These are phyloP conservation scores for Drosophila seguyi DNA, from an alignment of 1,140 invertebrate species.

Conservation along the genomic window DNA sequence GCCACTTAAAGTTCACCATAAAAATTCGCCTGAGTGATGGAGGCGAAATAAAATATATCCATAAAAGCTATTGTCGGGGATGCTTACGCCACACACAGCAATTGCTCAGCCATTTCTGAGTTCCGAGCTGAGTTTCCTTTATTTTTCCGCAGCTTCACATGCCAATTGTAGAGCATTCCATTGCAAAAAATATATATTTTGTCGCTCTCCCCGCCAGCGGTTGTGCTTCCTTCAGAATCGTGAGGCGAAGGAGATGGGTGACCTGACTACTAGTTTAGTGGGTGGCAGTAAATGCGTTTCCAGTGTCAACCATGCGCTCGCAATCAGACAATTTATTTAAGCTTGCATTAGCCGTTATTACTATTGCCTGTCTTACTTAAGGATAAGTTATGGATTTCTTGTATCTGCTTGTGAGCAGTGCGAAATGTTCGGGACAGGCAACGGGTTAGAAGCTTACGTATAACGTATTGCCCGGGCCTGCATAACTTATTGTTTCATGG, in stretches of 20 bases:
- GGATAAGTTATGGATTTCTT: conserved; percentile 68
- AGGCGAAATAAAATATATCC: conserved; percentile 47
- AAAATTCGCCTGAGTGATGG: conserved; percentile 56
- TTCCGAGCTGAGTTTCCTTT: not conserved
- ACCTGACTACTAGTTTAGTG: conserved; percentile 1
- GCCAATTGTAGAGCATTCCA: conserved; percentile 5
- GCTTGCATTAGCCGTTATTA: conserved; percentile 71
- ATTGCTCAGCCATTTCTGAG: conserved; percentile 20
- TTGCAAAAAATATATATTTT: conserved; percentile 25
- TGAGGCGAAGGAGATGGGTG: not conserved
- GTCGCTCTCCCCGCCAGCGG: not conserved
- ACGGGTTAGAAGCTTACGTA: conserved; percentile 16
- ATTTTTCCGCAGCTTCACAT: conserved; percentile 5
- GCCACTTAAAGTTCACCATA: conserved; percentile 63
- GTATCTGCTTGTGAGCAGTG: conserved; percentile 17
- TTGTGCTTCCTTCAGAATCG: not conserved
- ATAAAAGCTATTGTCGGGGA: conserved; percentile 27
- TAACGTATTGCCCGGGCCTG: conserved; percentile 11
- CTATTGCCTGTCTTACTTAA: conserved; percentile 67
- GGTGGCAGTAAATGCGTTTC: conserved; percentile 63
- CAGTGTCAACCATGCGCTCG: conserved; percentile 63
- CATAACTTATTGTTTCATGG: not conserved
- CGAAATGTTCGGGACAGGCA: conserved; percentile 22
- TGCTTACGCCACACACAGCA: conserved; percentile 18
- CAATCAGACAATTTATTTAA: conserved; percentile 69